Evolutionary conservation across 2,113 vertebrate species (phyloP).

Genomic region (Lophotis ruficrista): DNA sequence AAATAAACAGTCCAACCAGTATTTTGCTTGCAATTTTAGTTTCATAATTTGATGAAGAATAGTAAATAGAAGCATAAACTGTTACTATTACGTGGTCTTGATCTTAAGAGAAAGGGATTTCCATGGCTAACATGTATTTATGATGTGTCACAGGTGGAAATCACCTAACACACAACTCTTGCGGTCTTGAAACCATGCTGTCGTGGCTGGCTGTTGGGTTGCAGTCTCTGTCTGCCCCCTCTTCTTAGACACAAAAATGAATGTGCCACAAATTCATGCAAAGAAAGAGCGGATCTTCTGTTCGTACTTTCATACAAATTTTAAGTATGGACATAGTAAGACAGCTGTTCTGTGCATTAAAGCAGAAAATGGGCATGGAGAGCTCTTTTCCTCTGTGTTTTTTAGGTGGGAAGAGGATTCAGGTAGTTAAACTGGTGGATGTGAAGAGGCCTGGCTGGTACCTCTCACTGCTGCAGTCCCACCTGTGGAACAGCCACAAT

Average conservation of each 20-base stretch:
- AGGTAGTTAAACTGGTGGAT: not conserved
- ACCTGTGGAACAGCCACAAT: not conserved
- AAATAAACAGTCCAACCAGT: not conserved
- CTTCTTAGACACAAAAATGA: not conserved
- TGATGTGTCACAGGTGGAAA: not conserved
- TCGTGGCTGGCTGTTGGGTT: not conserved
- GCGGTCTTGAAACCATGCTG: not conserved
- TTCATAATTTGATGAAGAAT: not conserved
- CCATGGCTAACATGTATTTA: accelerated
- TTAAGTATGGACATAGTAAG: not conserved
- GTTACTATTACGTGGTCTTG: not conserved
- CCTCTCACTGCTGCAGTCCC: not conserved
- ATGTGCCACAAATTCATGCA: not conserved
- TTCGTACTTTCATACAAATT: not conserved
- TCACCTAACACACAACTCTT: not conserved
- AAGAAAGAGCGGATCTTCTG: not conserved
- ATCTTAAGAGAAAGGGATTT: not conserved
- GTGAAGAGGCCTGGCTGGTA: not conserved
- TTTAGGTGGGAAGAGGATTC: not conserved
- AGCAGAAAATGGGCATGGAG: not conserved
- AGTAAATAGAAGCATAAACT: not conserved
- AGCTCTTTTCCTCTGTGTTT: not conserved
- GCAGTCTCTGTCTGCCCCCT: not conserved
- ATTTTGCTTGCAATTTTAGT: slow-evolving; percentile 5
- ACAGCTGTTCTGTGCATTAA: accelerated